These are phyloP conservation scores for Tachystola acroxantha DNA, from an alignment of 2,888 invertebrate genomes.

Conservation along the genomic window DNA sequence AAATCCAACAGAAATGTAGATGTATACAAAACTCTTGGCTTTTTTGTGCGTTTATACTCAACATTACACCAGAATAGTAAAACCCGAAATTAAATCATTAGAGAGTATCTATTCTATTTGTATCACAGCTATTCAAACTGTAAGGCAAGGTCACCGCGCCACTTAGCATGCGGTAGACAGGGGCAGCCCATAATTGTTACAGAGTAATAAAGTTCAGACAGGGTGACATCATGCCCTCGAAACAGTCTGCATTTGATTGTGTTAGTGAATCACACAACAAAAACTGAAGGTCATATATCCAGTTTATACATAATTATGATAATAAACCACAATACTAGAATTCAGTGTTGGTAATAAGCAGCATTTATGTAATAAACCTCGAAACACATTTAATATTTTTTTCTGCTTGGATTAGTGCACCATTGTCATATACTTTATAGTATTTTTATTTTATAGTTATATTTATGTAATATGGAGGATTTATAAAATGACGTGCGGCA, in stretches of 20 bases:
- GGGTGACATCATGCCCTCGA: conserved; percentile 61
- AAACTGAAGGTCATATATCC: conserved; percentile 35
- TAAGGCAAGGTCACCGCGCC: conserved; percentile 34
- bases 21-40: too few species aligned
- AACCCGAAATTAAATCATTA: too few species aligned
- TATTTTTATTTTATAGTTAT: too few species aligned
- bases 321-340: background rate
- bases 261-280: conserved; percentile 40
- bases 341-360: too few species aligned
- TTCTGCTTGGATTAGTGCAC: too few species aligned
- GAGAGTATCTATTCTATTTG: too few species aligned
- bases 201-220: conserved; percentile 32
- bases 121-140: conserved; percentile 10
- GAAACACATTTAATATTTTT: background rate
- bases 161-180: conserved; percentile 48
- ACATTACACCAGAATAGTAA: too few species aligned
- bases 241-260: conserved; percentile 31
- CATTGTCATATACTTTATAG: too few species aligned
- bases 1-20: too few species aligned
- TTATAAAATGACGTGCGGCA: too few species aligned
- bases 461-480: too few species aligned
- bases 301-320: conserved; percentile 7
- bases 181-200: conserved; percentile 39
- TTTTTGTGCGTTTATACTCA: too few species aligned
- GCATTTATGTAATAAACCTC: background rate